Conservation (phyloP, 2,888 invertebrate genomes). For the Miltochrista miniata region DNA sequence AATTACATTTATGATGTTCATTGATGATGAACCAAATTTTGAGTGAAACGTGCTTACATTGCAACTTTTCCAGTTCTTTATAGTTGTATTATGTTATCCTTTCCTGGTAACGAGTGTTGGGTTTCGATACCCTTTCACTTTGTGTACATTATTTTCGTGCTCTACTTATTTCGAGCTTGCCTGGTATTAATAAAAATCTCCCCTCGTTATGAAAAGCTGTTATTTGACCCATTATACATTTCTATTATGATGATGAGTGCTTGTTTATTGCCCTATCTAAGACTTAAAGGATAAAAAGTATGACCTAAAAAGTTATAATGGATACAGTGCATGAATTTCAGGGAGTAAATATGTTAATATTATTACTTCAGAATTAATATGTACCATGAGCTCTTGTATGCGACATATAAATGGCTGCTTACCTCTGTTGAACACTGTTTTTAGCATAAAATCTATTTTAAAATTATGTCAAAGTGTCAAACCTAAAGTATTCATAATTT, state of each 20-base stretch:
- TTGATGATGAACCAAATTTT: conserved; percentile 15
- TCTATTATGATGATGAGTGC: neutral
- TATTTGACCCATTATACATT: neutral
- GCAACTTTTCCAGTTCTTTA: neutral
- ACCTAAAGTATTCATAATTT: too few relatives aligned
- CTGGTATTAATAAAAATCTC: conserved; percentile 33
- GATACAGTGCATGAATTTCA: too few relatives aligned
- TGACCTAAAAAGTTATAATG: too few relatives aligned
- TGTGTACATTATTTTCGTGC: conserved; percentile 78
- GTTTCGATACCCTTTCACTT: conserved; percentile 80
- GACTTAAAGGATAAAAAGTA: too few relatives aligned
- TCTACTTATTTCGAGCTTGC: conserved; percentile 72
- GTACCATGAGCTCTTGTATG: too few relatives aligned
- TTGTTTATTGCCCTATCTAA: too few relatives aligned
- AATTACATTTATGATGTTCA: conserved; percentile 19
- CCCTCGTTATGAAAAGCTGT: conserved; percentile 8
- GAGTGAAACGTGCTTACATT: conserved; percentile 4
- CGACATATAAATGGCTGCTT: too few relatives aligned
- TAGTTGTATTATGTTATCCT: conserved; percentile 6
- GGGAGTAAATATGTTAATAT: too few relatives aligned
- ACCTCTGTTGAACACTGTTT: too few relatives aligned
- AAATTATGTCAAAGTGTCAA: too few relatives aligned
- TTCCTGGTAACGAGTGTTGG: conserved; percentile 44
- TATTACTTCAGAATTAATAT: too few relatives aligned
- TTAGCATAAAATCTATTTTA: too few relatives aligned